These are phyloP conservation scores for Pardalotus punctatus DNA, from an alignment of 2,113 vertebrate species.

Conservation along the genomic window DNA sequence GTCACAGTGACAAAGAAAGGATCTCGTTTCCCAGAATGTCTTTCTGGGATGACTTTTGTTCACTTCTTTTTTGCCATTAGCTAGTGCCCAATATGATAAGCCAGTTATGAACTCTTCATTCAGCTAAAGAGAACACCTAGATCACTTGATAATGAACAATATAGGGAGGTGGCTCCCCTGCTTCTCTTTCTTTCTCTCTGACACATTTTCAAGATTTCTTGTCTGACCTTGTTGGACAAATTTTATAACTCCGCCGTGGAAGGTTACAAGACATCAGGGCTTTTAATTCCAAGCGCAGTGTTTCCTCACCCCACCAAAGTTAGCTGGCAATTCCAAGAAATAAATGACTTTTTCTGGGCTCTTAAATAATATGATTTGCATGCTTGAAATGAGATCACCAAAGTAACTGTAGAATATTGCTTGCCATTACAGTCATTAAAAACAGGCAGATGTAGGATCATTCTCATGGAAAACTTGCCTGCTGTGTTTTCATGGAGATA, in stretches of 20 bases:
- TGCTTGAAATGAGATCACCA: constrained; percentile 76
- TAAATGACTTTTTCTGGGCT: constrained; percentile 72
- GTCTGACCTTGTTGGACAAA: constrained; percentile 56
- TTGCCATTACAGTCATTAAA: constrained; percentile 79
- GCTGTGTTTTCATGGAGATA: constrained; percentile 82
- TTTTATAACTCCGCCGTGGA: background rate
- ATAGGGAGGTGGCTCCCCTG: too few species aligned
- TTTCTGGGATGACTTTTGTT: background rate
- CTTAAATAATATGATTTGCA: constrained; percentile 79
- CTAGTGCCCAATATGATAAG: background rate
- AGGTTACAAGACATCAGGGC: constrained; percentile 26
- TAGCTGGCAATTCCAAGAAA: constrained; percentile 70
- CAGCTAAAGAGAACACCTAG: background rate
- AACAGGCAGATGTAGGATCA: constrained; percentile 79
- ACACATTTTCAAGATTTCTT: background rate
- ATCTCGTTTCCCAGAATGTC: background rate
- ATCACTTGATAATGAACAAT: background rate
- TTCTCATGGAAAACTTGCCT: constrained; percentile 80
- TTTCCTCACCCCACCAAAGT: constrained; percentile 53
- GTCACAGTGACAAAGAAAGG: background rate
- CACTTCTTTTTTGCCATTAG: background rate
- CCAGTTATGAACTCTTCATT: background rate
- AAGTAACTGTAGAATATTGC: constrained; percentile 79
- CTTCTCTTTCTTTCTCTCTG: background rate
- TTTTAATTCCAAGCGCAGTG: background rate